Evolutionary conservation across 2,888 invertebrate species (phyloP), one percentile per base, ranked within the genome.

Genomic region (Nudaria mundana): DNA sequence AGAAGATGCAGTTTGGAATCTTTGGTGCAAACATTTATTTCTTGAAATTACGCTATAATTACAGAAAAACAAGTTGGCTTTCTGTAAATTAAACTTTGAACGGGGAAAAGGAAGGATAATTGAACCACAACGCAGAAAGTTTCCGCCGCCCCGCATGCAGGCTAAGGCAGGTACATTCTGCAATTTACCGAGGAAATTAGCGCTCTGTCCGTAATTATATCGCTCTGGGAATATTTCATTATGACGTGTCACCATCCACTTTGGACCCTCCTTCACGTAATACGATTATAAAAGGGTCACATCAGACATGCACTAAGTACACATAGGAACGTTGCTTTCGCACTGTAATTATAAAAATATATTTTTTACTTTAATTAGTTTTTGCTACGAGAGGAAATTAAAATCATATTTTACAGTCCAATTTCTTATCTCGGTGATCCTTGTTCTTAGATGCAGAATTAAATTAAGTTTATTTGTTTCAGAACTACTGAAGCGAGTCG

Each of bases 401-500:
- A 67, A 70, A 65, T 71, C 72, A 70, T 72, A 66, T 59, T 66
- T 58, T 63, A 40, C 47, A 52, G 58, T 52, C 71, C 62, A 74
- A 71, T 75, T 75, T 60, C 67, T 75, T 75, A 71, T 63, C 62
- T 63, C 49, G 46, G 57, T 72, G 67, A 74, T 72, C 66, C 64
- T 68, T 63, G 66, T 67, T 66, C 59, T 62, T 73, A 80, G 76
- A 73, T 71, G 70, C 66, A 65, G 69, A 76, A 79, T 78, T 76
- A 77, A 80, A 83, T 82, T 71, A 77, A 64, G 73, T 73, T 28
- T 76, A 78, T 81, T 74, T 83, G 76, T 91, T 92, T 61, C 91
- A 96, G 97, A 96, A 85, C 91, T 97, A 58, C 92, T 97, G 74
- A 94, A 94, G 84, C 93, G 97, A 57, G 95, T 95, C 60, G 94